phyloP scores from a whole-genome alignment of 2,797 vertebrate species.

The Salarias fasciatus region DNA sequence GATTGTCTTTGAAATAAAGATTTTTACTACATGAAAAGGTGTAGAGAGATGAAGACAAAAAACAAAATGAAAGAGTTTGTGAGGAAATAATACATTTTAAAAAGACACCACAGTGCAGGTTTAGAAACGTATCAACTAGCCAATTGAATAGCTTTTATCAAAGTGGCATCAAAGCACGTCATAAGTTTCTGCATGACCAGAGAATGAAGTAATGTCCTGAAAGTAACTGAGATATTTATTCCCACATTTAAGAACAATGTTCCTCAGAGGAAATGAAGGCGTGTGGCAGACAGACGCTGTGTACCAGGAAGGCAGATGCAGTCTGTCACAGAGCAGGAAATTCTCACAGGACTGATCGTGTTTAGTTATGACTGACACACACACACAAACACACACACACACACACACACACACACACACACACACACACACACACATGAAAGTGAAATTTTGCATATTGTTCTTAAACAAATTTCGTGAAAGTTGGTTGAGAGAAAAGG shows the following conservation, averaged over 20 bases:
- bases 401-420: slow-evolving; percentile 28
- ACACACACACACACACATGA: slow-evolving; percentile 43
- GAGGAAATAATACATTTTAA: too few species aligned
- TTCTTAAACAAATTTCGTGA: slow-evolving; percentile 71
- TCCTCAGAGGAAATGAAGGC: slow-evolving; percentile 34
- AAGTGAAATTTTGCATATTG: slow-evolving; percentile 63
- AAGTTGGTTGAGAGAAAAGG: slow-evolving; percentile 75
- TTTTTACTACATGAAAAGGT: too few species aligned
- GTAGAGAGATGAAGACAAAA: too few species aligned
- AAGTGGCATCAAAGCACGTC: not conserved
- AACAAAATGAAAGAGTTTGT: too few species aligned
- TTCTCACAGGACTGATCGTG: slow-evolving; percentile 74
- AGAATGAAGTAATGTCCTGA: slow-evolving; percentile 14
- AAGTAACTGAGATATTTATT: slow-evolving; percentile 39
- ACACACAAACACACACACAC: slow-evolving; percentile 32
- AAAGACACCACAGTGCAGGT: too few species aligned
- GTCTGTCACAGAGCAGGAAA: slow-evolving; percentile 82
- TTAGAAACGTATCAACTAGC: not conserved
- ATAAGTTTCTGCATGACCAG: slow-evolving; percentile 15
- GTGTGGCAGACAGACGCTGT: slow-evolving; percentile 69
- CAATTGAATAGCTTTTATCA: not conserved
- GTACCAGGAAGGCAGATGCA: slow-evolving; percentile 74
- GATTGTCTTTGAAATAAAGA: too few species aligned
- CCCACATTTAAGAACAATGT: slow-evolving; percentile 31
- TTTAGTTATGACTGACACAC: slow-evolving; percentile 66